Evolutionary conservation across 2,888 invertebrate species (phyloP).

Genomic region (Brachyptera risi): DNA sequence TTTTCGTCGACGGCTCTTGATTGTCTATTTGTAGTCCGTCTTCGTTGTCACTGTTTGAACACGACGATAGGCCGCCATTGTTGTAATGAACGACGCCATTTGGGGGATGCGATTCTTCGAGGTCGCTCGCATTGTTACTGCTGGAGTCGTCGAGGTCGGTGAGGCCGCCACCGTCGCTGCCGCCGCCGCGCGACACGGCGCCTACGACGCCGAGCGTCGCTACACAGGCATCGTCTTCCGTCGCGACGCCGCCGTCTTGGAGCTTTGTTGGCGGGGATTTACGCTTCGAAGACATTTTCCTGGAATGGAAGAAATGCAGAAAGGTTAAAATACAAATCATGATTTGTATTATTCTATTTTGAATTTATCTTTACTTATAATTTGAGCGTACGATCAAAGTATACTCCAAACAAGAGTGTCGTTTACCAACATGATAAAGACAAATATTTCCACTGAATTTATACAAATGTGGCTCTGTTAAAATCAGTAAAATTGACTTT

Average conservation of each 20-base stretch:
- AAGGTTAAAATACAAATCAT: too few relatives aligned
- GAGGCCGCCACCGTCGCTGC: slow-evolving; percentile 30
- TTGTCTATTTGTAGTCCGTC: slow-evolving; percentile 44
- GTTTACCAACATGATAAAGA: too few relatives aligned
- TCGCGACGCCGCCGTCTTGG: slow-evolving; percentile 62
- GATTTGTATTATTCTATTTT: too few relatives aligned
- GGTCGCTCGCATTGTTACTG: slow-evolving; percentile 32
- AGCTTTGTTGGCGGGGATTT: slow-evolving; percentile 94
- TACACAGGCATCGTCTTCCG: slow-evolving; percentile 45
- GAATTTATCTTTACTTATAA: too few relatives aligned
- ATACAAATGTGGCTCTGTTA: too few relatives aligned
- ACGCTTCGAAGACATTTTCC: slow-evolving; percentile 96
- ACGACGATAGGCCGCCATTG: slow-evolving; percentile 43
- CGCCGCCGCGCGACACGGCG: slow-evolving; percentile 46
- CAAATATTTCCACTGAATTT: too few relatives aligned
- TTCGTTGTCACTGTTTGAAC: slow-evolving; percentile 35
- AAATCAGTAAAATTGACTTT: too few relatives aligned
- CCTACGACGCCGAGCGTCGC: slow-evolving; percentile 45
- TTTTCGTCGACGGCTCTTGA: slow-evolving; percentile 44
- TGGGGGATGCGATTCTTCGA: slow-evolving; percentile 35
- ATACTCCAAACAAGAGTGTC: too few relatives aligned
- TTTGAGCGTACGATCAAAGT: too few relatives aligned
- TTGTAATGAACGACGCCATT: slow-evolving; percentile 43
- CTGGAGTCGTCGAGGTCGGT: slow-evolving; percentile 33
- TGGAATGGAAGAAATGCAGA: too few relatives aligned